A percentile compares a stretch with the other conserved stretches of the same genome.
These are phyloP conservation scores for Astreopora myriophthalma DNA, from an alignment of 64 coral and sea anemone species.

Conservation along the genomic window DNA sequence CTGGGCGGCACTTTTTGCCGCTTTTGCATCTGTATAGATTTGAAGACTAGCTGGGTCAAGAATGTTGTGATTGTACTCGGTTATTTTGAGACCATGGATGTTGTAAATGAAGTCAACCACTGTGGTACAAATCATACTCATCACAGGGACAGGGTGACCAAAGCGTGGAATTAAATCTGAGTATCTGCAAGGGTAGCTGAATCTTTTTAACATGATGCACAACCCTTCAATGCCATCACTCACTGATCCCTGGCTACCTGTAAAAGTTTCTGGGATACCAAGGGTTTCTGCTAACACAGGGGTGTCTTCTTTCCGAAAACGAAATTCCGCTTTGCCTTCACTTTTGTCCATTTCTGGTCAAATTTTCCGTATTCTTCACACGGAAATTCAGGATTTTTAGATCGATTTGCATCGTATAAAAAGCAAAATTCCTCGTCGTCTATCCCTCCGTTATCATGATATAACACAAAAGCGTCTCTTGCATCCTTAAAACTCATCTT, in stretches of 20 bases:
- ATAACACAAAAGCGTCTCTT: background rate
- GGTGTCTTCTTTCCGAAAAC: background rate
- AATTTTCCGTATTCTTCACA: background rate
- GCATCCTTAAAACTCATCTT: background rate
- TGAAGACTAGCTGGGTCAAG: background rate
- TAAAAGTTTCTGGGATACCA: background rate
- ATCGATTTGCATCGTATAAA: background rate
- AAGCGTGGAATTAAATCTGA: background rate
- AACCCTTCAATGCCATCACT: background rate
- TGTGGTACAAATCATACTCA: background rate
- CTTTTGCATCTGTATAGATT: background rate
- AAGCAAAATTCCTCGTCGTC: no score
- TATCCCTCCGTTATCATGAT: no score
- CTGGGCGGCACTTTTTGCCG: no score
- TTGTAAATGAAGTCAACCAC: background rate
- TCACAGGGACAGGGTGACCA: background rate
- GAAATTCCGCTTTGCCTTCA: background rate
- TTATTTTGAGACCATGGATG: background rate
- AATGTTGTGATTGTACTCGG: background rate
- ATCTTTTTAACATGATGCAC: background rate
- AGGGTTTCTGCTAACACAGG: background rate
- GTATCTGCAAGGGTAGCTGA: background rate
- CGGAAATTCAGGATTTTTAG: slow-evolving; percentile 9
- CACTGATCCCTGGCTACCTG: background rate
- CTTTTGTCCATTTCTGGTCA: background rate